Evolutionary conservation across 1,140 invertebrate genomes (phyloP).

Genomic region (Asbolus verrucosus): DNA sequence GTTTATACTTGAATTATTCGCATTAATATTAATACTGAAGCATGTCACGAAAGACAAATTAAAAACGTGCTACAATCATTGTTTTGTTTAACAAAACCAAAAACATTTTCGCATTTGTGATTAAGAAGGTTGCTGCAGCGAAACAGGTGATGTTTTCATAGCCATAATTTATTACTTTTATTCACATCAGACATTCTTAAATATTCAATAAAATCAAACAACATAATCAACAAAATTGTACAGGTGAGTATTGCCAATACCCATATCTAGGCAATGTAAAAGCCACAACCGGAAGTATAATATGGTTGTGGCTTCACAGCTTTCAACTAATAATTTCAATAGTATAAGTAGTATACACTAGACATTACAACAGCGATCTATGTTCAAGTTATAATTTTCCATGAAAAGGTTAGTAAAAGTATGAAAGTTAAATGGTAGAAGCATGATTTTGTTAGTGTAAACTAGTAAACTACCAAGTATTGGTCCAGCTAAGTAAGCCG

Average conservation of each 20-base stretch:
- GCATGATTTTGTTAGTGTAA: slow-evolving; percentile 28
- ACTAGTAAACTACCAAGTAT: slow-evolving; percentile 19
- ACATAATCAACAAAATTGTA: slow-evolving; percentile 44
- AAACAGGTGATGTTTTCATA: background rate
- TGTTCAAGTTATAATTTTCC: slow-evolving; percentile 9
- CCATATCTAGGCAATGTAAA: slow-evolving; percentile 23
- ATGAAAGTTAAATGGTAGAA: slow-evolving; percentile 38
- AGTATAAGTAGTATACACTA: slow-evolving; percentile 20
- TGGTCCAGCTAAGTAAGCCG: slow-evolving; percentile 39
- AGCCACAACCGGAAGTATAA: slow-evolving; percentile 18
- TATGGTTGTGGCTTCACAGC: slow-evolving; percentile 4
- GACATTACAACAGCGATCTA: slow-evolving; percentile 32
- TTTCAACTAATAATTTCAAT: slow-evolving; percentile 18
- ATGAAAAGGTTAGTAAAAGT: slow-evolving; percentile 44
- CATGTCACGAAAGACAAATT: too few relatives aligned
- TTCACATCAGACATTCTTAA: slow-evolving; percentile 37
- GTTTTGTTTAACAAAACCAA: too few relatives aligned
- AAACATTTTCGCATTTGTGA: too few relatives aligned
- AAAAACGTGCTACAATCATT: too few relatives aligned
- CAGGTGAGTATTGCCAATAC: slow-evolving; percentile 35
- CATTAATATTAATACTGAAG: too few relatives aligned
- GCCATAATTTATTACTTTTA: slow-evolving; percentile 13
- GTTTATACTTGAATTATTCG: too few relatives aligned
- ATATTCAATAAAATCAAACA: slow-evolving; percentile 37
- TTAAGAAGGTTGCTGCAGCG: too few relatives aligned